Conservation (phyloP, 2,888 invertebrate species). For the Subacronicta megacephala region DNA sequence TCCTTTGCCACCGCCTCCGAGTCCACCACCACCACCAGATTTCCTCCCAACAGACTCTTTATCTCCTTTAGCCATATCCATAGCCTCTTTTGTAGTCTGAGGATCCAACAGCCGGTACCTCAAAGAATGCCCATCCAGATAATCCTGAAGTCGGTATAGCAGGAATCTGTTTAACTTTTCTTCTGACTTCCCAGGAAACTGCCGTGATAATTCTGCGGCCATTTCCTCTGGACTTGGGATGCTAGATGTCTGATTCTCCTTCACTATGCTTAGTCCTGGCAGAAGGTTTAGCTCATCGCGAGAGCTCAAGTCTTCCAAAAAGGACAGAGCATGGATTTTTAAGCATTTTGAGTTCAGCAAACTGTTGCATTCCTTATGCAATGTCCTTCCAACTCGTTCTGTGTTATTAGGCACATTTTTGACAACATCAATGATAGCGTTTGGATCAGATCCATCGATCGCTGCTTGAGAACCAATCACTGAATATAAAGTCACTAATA, state of each 20-base stretch:
- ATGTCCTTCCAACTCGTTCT: slow-evolving; percentile 75
- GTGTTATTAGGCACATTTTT: slow-evolving; percentile 62
- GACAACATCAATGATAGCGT: slow-evolving; percentile 60
- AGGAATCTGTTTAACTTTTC: slow-evolving; percentile 93
- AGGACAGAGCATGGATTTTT: slow-evolving; percentile 93
- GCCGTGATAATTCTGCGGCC: slow-evolving; percentile 92
- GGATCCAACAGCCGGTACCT: slow-evolving; percentile 92
- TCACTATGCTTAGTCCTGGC: slow-evolving; percentile 94
- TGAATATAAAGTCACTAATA: slow-evolving; percentile 68
- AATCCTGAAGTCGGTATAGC: slow-evolving; percentile 91
- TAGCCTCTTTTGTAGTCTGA: slow-evolving; percentile 89
- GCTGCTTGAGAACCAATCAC: slow-evolving; percentile 64
- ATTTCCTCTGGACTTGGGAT: slow-evolving; percentile 90
- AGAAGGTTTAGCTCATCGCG: slow-evolving; percentile 92
- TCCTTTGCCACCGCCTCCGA: slow-evolving; percentile 75
- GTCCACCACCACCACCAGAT: slow-evolving; percentile 80
- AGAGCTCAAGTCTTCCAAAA: slow-evolving; percentile 93
- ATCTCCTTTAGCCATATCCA: slow-evolving; percentile 83
- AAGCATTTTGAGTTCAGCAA: slow-evolving; percentile 92
- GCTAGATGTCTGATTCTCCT: slow-evolving; percentile 85
- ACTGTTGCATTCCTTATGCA: slow-evolving; percentile 82
- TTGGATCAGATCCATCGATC: slow-evolving; percentile 74
- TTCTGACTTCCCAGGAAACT: slow-evolving; percentile 94
- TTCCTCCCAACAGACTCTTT: slow-evolving; percentile 83
- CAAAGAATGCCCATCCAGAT: slow-evolving; percentile 93